Percentiles rank a stretch among this genome's conserved stretches.
These are phyloP conservation scores for Prochilodus magdalenae DNA, from an alignment of 2,113 vertebrate genomes.

Conservation along the genomic window DNA sequence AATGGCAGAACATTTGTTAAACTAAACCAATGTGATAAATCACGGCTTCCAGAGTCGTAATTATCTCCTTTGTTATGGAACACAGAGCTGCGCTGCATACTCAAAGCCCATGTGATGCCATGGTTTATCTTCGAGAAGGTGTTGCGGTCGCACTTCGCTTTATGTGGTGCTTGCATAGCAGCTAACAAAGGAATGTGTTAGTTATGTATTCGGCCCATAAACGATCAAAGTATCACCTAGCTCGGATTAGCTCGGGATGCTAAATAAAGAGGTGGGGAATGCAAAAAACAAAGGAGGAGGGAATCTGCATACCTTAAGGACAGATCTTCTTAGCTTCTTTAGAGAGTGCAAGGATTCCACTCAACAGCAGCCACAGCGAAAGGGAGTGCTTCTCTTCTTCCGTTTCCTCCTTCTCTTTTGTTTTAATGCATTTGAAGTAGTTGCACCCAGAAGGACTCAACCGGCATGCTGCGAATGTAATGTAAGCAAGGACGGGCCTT, in stretches of 20 bases:
- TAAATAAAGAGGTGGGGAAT: no score
- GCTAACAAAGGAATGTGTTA: no score
- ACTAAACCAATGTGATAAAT: constrained; percentile 7
- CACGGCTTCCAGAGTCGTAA: not conserved
- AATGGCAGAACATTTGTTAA: constrained; percentile 26
- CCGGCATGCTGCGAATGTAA: no score
- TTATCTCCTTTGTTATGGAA: not conserved
- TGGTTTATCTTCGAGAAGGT: not conserved
- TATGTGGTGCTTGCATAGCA: not conserved
- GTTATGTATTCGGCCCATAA: not conserved
- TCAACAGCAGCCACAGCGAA: not conserved
- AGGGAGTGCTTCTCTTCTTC: not conserved
- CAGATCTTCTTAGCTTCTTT: no score
- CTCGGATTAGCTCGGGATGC: not conserved
- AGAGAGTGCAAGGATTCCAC: no score
- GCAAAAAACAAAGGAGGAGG: no score
- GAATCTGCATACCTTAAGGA: no score
- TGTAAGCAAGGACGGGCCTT: no score
- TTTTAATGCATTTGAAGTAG: not conserved
- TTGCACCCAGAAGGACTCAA: no score
- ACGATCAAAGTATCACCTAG: not conserved
- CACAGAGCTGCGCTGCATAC: not conserved
- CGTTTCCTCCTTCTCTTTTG: not conserved
- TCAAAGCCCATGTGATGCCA: not conserved
- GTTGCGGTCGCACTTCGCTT: not conserved